Percentiles rank a stretch among this genome's conserved stretches.
These are phyloP conservation scores for Mixornis gularis DNA, from an alignment of 2,113 vertebrate species.

Conservation along the genomic window DNA sequence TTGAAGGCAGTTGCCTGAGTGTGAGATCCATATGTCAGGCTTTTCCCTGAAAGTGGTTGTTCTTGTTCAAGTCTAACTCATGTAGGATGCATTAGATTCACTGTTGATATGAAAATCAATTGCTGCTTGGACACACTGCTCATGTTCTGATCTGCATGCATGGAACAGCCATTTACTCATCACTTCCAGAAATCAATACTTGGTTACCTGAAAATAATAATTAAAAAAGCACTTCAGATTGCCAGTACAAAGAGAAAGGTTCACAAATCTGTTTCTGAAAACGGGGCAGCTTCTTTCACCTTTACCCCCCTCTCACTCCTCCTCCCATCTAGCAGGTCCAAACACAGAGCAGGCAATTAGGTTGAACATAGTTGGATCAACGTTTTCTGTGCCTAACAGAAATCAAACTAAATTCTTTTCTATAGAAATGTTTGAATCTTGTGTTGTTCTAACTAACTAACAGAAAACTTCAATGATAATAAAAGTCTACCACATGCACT, in stretches of 20 bases:
- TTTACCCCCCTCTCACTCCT: neutral
- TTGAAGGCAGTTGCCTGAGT: neutral
- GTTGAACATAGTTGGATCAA: neutral
- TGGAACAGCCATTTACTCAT: neutral
- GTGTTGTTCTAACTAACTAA: neutral
- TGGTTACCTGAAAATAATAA: neutral
- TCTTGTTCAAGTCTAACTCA: neutral
- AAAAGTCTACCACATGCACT: neutral
- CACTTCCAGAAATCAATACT: neutral
- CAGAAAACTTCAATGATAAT: neutral
- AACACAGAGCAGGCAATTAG: neutral
- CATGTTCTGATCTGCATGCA: neutral
- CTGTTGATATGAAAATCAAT: conserved; percentile 2
- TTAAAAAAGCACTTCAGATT: neutral
- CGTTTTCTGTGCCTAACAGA: neutral
- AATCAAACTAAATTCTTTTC: neutral
- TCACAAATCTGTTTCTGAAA: neutral
- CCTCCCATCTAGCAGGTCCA: neutral
- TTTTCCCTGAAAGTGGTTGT: neutral
- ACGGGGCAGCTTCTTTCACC: neutral
- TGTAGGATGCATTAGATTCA: neutral
- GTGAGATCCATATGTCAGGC: neutral
- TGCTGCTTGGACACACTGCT: neutral
- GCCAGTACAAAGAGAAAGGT: neutral
- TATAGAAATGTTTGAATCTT: neutral